Evolutionary conservation across 2,888 invertebrate genomes (phyloP).

Genomic region (Lumbricus terrestris): DNA sequence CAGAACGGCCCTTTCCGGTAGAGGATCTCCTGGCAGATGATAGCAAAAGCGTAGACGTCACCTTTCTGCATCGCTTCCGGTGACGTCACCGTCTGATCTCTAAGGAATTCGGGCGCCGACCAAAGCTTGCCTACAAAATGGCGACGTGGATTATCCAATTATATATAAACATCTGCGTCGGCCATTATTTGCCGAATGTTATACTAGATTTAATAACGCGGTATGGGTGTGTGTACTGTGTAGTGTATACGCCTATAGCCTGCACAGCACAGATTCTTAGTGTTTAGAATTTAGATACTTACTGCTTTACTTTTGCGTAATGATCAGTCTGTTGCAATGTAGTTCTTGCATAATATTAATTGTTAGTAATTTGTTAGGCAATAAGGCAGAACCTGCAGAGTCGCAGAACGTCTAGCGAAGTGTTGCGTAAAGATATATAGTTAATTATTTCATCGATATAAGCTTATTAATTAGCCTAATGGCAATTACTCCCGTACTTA

Average conservation of each 20-base stretch:
- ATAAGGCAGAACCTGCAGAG: neutral
- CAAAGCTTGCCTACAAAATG: slow-evolving; percentile 66
- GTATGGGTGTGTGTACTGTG: no score
- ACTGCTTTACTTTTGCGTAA: neutral
- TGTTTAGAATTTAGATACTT: neutral
- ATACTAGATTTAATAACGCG: neutral
- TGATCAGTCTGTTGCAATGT: neutral
- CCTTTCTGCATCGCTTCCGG: slow-evolving; percentile 46
- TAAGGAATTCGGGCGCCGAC: slow-evolving; percentile 81
- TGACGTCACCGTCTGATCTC: slow-evolving; percentile 50
- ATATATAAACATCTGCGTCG: no score
- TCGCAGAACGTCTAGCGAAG: neutral
- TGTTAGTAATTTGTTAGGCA: neutral
- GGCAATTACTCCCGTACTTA: neutral
- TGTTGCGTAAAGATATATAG: neutral
- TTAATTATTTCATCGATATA: neutral
- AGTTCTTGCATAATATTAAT: neutral
- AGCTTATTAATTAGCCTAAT: no score
- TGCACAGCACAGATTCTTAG: neutral
- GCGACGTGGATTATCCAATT: neutral
- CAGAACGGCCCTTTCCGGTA: slow-evolving; percentile 57
- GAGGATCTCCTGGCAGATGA: slow-evolving; percentile 87
- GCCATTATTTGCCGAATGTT: no score
- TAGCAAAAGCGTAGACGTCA: slow-evolving; percentile 81
- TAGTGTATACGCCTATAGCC: no score